phyloP scores from a whole-genome alignment of 2,797 vertebrate species.

The Prionace glauca region DNA sequence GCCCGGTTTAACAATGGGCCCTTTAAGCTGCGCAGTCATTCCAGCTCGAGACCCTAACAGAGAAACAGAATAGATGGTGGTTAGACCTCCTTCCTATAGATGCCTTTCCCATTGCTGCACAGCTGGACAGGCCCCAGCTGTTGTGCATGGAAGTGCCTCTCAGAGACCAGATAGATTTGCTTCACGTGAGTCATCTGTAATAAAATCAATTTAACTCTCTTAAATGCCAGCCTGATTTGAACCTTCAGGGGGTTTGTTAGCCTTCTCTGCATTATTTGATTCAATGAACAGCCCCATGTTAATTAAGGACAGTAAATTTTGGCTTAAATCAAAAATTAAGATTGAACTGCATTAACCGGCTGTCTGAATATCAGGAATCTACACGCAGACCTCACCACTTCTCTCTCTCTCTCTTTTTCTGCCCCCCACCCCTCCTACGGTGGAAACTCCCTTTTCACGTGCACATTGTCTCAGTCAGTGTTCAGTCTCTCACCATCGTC shows the following conservation, averaged over 20 bases:
- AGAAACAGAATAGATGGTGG: neutral
- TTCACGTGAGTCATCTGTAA: neutral
- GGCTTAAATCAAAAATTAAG: neutral
- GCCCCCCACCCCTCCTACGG: neutral
- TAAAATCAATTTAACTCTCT: too few relatives aligned
- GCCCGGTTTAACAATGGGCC: neutral
- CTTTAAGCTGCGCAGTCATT: neutral
- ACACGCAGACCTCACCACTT: neutral
- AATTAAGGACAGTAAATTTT: neutral
- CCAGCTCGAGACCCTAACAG: neutral
- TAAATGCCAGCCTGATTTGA: neutral
- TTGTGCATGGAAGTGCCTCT: neutral
- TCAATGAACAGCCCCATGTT: neutral
- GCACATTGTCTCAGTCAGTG: neutral
- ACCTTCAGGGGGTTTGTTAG: neutral
- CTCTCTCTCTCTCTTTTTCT: too few relatives aligned
- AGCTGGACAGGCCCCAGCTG: neutral
- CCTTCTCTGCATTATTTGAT: neutral
- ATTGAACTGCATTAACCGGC: neutral
- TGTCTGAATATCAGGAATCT: neutral
- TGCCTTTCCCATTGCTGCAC: neutral
- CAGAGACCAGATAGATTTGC: neutral
- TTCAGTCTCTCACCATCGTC: neutral
- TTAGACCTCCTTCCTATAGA: neutral
- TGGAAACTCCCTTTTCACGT: neutral